Evolutionary conservation across 1,140 invertebrate genomes (phyloP).

Genomic region (Octopus bimaculoides): DNA sequence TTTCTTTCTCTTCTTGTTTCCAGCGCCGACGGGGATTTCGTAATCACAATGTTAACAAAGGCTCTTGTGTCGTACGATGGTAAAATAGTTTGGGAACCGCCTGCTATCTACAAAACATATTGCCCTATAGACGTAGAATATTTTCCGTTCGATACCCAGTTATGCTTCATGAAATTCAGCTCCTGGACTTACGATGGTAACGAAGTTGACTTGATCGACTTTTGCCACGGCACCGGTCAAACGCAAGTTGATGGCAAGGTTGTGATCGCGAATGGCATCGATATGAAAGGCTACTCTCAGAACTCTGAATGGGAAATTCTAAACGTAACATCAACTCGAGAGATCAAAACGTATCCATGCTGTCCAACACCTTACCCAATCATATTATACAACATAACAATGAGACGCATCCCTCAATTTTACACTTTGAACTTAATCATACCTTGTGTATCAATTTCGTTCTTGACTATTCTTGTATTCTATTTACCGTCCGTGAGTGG

Average conservation of each 20-base stretch:
- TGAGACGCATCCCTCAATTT: constrained; percentile 63
- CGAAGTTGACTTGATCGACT: constrained; percentile 66
- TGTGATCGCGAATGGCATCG: background rate
- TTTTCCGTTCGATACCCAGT: constrained; percentile 87
- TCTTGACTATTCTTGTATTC: constrained; percentile 53
- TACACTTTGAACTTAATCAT: constrained; percentile 50
- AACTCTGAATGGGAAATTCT: constrained; percentile 65
- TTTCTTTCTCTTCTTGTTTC: constrained; percentile 16
- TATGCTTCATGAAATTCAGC: constrained; percentile 80
- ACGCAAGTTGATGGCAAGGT: background rate
- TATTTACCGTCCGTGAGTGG: constrained; percentile 47
- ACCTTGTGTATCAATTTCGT: constrained; percentile 50
- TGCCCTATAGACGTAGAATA: constrained; percentile 94
- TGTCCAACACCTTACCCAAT: constrained; percentile 89
- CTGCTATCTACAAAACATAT: constrained; percentile 97
- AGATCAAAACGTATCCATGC: constrained; percentile 69
- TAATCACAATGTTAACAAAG: constrained; percentile 60
- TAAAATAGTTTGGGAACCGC: constrained; percentile 93
- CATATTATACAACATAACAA: constrained; percentile 95
- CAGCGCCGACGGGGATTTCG: constrained; percentile 62
- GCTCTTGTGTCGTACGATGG: constrained; percentile 67
- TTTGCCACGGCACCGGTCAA: constrained; percentile 3
- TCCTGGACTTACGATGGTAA: constrained; percentile 80
- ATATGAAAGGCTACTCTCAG: constrained; percentile 17
- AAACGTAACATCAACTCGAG: constrained; percentile 70